Conservation (phyloP, 1,140 invertebrate genomes). For the Popillia japonica region DNA sequence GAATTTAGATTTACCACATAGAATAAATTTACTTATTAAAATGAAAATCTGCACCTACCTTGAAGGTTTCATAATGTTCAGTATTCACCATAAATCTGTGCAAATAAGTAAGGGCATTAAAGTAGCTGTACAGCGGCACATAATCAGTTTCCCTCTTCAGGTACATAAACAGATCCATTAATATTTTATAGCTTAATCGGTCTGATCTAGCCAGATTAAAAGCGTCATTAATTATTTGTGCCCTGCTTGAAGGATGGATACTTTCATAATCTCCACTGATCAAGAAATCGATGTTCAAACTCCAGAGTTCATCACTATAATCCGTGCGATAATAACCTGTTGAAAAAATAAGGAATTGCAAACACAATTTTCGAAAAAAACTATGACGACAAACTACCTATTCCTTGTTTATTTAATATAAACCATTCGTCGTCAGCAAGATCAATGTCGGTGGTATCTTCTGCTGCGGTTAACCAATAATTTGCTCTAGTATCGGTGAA, state of each 20-base stretch:
- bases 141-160: slow-evolving; percentile 36
- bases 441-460: not conserved
- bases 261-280: not conserved
- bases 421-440: not conserved
- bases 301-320: slow-evolving; percentile 21
- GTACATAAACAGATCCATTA: slow-evolving; percentile 56
- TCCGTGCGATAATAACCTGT: slow-evolving; percentile 37
- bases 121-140: slow-evolving; percentile 25
- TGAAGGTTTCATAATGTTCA: slow-evolving; percentile 12
- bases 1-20: no score
- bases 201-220: slow-evolving; percentile 73
- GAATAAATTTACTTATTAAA: no score
- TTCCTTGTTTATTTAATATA: slow-evolving; percentile 22
- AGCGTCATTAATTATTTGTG: slow-evolving; percentile 81
- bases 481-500: not conserved
- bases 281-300: slow-evolving; percentile 14
- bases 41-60: not conserved
- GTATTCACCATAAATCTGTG: not conserved
- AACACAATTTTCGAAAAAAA: not conserved
- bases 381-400: not conserved
- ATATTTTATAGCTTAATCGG: slow-evolving; percentile 65
- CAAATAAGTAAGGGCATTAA: not conserved
- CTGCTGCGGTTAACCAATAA: slow-evolving; percentile 16
- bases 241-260: slow-evolving; percentile 53
- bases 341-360: not conserved